Percentiles rank a stretch among this genome's conserved stretches.
These are phyloP conservation scores for Camptogramma bilineatum DNA, from an alignment of 2,888 invertebrate genomes.

Conservation along the genomic window DNA sequence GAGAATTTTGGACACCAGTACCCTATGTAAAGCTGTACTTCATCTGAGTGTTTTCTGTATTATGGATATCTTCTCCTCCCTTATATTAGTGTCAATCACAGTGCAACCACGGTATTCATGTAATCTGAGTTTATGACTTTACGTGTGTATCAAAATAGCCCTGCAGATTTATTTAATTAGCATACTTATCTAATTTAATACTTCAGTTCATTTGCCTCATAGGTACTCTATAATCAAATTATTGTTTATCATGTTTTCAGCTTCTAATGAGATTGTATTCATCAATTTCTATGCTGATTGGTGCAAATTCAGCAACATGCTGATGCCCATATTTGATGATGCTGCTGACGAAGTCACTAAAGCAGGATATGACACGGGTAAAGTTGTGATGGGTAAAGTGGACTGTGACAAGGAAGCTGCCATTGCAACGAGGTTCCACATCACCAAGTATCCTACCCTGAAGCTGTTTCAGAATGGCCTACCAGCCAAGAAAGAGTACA, in stretches of 20 bases:
- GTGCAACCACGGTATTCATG: too few relatives aligned
- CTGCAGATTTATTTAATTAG: too few relatives aligned
- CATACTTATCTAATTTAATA: neutral
- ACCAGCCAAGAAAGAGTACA: slow-evolving; percentile 95
- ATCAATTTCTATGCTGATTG: slow-evolving; percentile 99
- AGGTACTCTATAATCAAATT: neutral
- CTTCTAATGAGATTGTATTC: slow-evolving; percentile 97
- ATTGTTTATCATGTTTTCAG: slow-evolving; percentile 84
- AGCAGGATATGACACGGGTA: slow-evolving; percentile 92
- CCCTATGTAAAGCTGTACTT: too few relatives aligned
- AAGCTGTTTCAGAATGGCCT: slow-evolving; percentile 97
- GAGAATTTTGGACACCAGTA: too few relatives aligned
- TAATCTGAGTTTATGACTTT: too few relatives aligned
- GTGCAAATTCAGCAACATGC: slow-evolving; percentile 99
- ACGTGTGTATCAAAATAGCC: too few relatives aligned
- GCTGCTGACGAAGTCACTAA: slow-evolving; percentile 94
- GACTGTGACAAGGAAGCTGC: slow-evolving; percentile 97
- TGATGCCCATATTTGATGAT: slow-evolving; percentile 98
- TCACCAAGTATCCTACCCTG: slow-evolving; percentile 99
- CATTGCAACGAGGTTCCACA: slow-evolving; percentile 96
- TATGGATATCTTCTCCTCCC: too few relatives aligned
- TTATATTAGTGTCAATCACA: too few relatives aligned
- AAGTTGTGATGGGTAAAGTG: slow-evolving; percentile 97
- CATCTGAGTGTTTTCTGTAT: too few relatives aligned
- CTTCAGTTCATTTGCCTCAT: neutral